phyloP scores from a whole-genome alignment of 2,888 invertebrate genomes.

The Nymphalis urticae region DNA sequence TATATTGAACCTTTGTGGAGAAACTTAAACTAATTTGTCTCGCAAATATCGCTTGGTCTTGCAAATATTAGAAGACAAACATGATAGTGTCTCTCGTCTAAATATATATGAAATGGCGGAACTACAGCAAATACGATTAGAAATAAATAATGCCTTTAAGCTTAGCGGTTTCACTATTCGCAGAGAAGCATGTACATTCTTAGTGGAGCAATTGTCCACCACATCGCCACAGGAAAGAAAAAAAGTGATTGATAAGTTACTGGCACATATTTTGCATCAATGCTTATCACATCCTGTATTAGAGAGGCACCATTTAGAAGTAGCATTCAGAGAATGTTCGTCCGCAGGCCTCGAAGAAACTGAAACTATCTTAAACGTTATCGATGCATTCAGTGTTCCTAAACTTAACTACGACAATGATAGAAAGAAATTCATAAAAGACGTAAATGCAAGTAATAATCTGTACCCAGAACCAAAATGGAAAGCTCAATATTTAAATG shows the following conservation, averaged over 20 bases:
- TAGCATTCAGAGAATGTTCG: conserved; percentile 85
- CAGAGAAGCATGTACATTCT: conserved; percentile 87
- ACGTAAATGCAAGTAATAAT: conserved; percentile 60
- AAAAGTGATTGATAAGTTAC: conserved; percentile 87
- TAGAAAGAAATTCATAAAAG: conserved; percentile 87
- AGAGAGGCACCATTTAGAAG: conserved; percentile 86
- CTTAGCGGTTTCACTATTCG: conserved; percentile 88
- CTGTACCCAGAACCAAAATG: conserved; percentile 84
- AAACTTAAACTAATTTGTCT: no score
- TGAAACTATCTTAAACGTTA: conserved; percentile 88
- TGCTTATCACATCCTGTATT: conserved; percentile 87
- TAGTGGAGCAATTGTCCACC: conserved; percentile 86
- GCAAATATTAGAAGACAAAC: not conserved
- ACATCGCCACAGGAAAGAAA: conserved; percentile 83
- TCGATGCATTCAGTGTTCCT: conserved; percentile 91
- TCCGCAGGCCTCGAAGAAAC: conserved; percentile 83
- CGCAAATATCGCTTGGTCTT: no score
- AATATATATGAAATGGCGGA: conserved; percentile 53
- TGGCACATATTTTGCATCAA: conserved; percentile 89
- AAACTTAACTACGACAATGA: conserved; percentile 88
- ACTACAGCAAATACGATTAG: conserved; percentile 78
- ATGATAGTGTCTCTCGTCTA: not conserved
- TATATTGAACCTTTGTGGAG: no score
- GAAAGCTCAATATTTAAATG: conserved; percentile 86
- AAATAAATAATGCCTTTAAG: conserved; percentile 86